Evolutionary conservation across 2,113 vertebrate species (phyloP).

Genomic region (Tonatia bakeri): DNA sequence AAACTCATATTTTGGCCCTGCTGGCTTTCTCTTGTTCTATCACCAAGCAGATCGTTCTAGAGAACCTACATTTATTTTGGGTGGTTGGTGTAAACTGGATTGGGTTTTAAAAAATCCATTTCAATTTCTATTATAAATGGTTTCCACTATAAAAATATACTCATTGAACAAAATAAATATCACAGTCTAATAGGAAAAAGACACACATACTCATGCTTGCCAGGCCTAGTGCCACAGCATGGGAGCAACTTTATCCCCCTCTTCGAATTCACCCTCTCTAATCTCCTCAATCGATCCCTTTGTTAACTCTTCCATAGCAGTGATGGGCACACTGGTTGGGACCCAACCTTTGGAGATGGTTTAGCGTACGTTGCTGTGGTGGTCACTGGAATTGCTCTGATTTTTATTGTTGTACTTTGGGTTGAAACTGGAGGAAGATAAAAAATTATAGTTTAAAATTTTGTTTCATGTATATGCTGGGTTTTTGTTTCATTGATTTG

Average conservation of each 20-base stretch:
- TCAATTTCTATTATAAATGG: neutral
- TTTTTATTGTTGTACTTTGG: neutral
- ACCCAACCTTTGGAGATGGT: neutral
- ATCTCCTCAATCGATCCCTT: neutral
- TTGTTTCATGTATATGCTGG: neutral
- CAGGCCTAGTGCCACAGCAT: neutral
- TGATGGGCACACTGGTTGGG: neutral
- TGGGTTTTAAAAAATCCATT: neutral
- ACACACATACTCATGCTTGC: neutral
- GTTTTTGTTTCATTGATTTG: neutral
- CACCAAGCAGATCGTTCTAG: neutral
- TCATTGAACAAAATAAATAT: neutral
- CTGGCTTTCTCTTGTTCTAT: neutral
- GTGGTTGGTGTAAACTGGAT: neutral
- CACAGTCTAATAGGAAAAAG: neutral
- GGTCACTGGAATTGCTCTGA: neutral
- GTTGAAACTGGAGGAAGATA: neutral
- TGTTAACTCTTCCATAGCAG: neutral
- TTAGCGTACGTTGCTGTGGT: neutral
- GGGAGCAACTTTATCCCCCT: neutral
- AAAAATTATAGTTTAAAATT: neutral
- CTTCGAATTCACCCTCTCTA: neutral
- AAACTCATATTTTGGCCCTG: neutral
- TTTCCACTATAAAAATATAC: neutral
- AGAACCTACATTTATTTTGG: neutral